Evolutionary conservation across 92 coral and sea anemone species (phyloP).

Genomic region (Blastomussa wellsi): DNA sequence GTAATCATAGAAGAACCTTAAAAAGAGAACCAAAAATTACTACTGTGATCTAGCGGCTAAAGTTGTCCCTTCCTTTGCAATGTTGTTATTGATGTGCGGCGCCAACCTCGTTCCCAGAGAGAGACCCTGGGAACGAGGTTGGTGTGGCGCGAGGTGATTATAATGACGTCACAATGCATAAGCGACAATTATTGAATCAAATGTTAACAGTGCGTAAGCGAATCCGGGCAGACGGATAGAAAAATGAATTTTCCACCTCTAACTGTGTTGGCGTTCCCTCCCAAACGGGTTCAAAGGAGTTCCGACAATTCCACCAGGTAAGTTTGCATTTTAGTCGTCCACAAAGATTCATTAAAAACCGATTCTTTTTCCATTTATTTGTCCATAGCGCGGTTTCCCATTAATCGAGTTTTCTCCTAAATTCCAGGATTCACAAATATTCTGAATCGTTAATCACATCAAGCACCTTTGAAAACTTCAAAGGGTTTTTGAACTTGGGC

Average conservation of each 20-base stretch:
- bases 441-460: not conserved
- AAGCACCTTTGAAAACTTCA: conserved; percentile 1
- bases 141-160: not conserved
- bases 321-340: not conserved
- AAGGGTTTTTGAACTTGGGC: conserved; percentile 19
- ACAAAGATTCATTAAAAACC: no score
- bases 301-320: not conserved
- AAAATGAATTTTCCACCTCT: not conserved
- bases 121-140: no score
- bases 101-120: no score
- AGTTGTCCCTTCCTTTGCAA: no score
- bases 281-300: not conserved
- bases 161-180: not conserved
- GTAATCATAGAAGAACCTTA: no score
- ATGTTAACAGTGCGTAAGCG: not conserved
- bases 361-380: no score
- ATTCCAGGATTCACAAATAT: not conserved
- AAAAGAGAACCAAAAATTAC: no score
- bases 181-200: not conserved
- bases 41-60: no score
- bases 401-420: not conserved
- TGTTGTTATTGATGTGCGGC: no score
- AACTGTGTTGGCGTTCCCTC: not conserved
- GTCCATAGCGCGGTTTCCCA: not conserved
- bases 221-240: not conserved